Base-by-base conservation (phyloP, 2,888 invertebrate genomes). In the Torymus texanus region DNA sequence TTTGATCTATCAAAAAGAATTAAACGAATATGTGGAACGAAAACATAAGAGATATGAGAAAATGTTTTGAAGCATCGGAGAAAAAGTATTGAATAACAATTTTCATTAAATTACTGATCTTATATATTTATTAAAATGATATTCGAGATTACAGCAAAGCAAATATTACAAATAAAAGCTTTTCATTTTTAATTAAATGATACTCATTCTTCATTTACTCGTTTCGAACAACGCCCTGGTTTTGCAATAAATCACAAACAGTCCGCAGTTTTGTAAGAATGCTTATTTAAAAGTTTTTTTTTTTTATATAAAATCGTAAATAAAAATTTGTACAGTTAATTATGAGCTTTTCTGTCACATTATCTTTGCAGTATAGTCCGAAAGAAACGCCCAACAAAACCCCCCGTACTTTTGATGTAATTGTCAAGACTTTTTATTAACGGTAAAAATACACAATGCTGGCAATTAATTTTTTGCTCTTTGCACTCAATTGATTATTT, bases 111-210 rank as follows among this genome's bases (percentile, higher is more conserved):
- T 24, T 72, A 5, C 41, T 72, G 53, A 59, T 72, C 21, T 66
- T n/a, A 70, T 71, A 41, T 41, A 58, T 77, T 77, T 77, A 79
- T 79, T 79, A 74, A 79, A 79, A 74, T 74, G 41, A 74, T 67
- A 67, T 62, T 55, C 14, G 50, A 58, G 50, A 58, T 63, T 65
- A 74, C 78, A 79, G 76, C 55, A 75, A 74, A 74, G 14, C 18
- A 70, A 78, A 56, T 12, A 62, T 59, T 79, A 74, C 70, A 79
- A 74, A 74, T 63, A 14, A 63, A 79, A 62, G 53, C 63, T 29
- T 50, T 41, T 29, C 18, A n/a, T 61, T 75, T 12, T n/a, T n/a
- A 56, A 70, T 14, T 55, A 58, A 70, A 53, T 50, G 58, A 63
- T 24, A 18, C 41, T n/a, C 21, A n/a, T 50, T 70, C 24, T 14